These are phyloP conservation scores for Ptychodera flava DNA, from an alignment of 35 echinoderm and acorn worm species.

Conservation along the genomic window DNA sequence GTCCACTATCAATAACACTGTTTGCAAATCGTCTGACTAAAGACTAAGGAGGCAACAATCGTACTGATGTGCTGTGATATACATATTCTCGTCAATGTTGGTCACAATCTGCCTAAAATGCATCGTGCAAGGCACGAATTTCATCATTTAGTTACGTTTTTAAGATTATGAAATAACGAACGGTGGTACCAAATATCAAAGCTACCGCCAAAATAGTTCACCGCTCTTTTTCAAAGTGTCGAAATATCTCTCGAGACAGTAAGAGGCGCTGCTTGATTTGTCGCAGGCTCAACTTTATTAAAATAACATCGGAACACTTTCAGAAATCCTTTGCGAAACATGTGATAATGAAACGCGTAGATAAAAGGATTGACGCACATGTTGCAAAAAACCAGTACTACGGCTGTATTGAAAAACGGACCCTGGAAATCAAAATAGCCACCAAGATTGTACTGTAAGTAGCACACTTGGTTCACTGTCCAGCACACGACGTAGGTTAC, in stretches of 20 bases:
- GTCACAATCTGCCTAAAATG: no score
- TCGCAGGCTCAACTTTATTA: neutral
- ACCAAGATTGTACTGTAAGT: constrained; percentile 55
- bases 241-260: no score
- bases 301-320: neutral
- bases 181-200: neutral
- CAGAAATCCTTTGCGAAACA: constrained; percentile 22
- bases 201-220: neutral
- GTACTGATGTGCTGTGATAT: no score
- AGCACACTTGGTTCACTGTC: constrained; percentile 56
- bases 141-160: no score
- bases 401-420: constrained; percentile 31
- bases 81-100: no score
- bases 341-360: constrained; percentile 79
- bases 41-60: no score
- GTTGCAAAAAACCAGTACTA: constrained; percentile 62
- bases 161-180: neutral
- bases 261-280: neutral
- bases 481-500: constrained; percentile 73
- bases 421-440: constrained; percentile 48
- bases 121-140: no score
- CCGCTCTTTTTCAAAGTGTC: neutral
- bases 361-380: constrained; percentile 86
- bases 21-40: no score
- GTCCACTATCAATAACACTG: neutral